phyloP scores from a whole-genome alignment of 1,140 invertebrate species.

The Muscidifurax raptorellus region DNA sequence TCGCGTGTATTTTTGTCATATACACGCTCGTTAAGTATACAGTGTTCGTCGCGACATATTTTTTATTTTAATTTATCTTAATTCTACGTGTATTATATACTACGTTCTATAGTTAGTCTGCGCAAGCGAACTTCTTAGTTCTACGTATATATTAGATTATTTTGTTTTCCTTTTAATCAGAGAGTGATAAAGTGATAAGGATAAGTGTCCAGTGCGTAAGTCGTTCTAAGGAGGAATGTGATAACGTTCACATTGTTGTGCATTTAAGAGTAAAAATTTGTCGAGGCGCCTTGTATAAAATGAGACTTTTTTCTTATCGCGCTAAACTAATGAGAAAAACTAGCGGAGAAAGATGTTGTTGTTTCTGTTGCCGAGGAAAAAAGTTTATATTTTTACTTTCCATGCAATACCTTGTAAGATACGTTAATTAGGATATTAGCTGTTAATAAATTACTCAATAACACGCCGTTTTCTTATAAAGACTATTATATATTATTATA shows the following conservation, averaged over 20 bases:
- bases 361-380: neutral
- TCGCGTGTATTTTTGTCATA: neutral
- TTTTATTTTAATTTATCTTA: constrained; percentile 37
- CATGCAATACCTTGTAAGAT: constrained; percentile 38
- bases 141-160: constrained; percentile 12
- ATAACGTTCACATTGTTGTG: constrained; percentile 43
- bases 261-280: constrained; percentile 46
- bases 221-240: constrained; percentile 9
- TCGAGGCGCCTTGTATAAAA: constrained; percentile 21
- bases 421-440: constrained; percentile 38
- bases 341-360: neutral
- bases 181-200: constrained; percentile 33
- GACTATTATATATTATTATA: constrained; percentile 48
- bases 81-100: constrained; percentile 31
- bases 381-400: constrained; percentile 31
- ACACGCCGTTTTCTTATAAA: constrained; percentile 45
- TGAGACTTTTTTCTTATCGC: constrained; percentile 39
- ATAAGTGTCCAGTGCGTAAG: constrained; percentile 12
- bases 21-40: neutral
- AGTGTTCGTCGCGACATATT: neutral
- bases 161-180: constrained; percentile 30
- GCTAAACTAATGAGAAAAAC: constrained; percentile 24
- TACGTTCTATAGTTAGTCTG: constrained; percentile 5
- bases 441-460: constrained; percentile 42
- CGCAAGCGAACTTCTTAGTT: constrained; percentile 8